Evolutionary conservation across 2,797 vertebrate genomes (phyloP), one percentile per base, ranked within the genome.

Genomic region (Poeciliopsis presidionis): DNA sequence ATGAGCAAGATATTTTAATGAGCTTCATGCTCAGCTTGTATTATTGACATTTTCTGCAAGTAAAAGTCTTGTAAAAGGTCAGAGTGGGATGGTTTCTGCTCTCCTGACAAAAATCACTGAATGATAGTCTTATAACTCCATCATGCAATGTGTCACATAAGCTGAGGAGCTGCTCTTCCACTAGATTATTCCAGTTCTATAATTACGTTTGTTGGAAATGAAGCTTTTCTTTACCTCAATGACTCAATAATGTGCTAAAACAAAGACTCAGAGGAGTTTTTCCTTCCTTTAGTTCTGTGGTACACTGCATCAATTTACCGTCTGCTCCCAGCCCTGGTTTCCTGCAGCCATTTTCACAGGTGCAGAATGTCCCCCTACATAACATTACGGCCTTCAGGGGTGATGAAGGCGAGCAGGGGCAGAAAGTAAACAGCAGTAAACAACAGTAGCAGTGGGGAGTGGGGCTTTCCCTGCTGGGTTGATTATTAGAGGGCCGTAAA

Each of bases 401-500:
- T 81, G 86, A 87, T 81, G 84, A 43, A 14, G 76, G 30, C 25
- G 80, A 83, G 79, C 79, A 75, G 80, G 82, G 73, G 43, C 75
- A 81, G 77, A 90, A 87, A 76, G 85, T 86, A 93, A 94, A 93
- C 92, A 93, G 89, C 55, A 85, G 90, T 94, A 92, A 94, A 94
- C 91, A 94, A 88, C 90, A 89, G 89, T 71, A 83, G 85, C 91
- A 51, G 88, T 53, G 72, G 91, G 92, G 89, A 75, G 85, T 4
- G 71, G 71, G 74, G 88, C 75, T 28, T 59, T 82, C 67, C 93
- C 93, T 81, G 88, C 92, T 86, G 93, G 76, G 91, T 76, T 94
- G 91, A 92, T 94, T 93, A 92, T 94, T 93, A 89, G 90, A 90
- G 88, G 87, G 91, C 86, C 84, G 90, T 91, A 94, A 94, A 94